Evolutionary conservation across 2,113 vertebrate genomes (phyloP).

Genomic region (Cebus imitator): DNA sequence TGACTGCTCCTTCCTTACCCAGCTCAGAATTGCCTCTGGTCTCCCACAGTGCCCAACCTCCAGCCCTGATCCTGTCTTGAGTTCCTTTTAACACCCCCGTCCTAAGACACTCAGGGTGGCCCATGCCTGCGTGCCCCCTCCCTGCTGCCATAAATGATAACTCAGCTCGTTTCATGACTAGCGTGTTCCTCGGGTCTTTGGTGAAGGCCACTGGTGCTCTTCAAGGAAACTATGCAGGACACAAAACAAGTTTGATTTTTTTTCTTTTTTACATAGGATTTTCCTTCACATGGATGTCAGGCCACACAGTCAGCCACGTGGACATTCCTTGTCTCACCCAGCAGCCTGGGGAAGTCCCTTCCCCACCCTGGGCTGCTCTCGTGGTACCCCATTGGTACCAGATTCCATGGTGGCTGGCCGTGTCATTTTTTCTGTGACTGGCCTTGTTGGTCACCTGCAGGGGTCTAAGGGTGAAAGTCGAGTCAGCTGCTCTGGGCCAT

Average conservation of each 20-base stretch:
- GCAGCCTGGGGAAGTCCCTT: not conserved
- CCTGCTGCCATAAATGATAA: not conserved
- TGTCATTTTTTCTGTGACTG: not conserved
- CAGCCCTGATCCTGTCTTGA: not conserved
- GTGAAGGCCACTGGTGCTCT: not conserved
- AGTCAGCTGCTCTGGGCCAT: not conserved
- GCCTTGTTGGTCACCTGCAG: not conserved
- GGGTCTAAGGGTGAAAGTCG: not conserved
- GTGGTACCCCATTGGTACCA: not conserved
- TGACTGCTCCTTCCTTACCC: not conserved
- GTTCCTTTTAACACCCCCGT: not conserved
- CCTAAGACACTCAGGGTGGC: accelerated
- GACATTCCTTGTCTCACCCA: not conserved
- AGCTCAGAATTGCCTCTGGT: accelerated
- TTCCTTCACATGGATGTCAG: not conserved
- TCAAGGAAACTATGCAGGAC: not conserved
- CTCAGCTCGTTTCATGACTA: not conserved
- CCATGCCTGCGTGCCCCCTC: accelerated
- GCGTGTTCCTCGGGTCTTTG: not conserved
- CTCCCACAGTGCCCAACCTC: not conserved
- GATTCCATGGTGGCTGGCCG: not conserved
- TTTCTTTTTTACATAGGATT: not conserved
- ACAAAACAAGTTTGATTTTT: not conserved
- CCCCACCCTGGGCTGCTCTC: not conserved
- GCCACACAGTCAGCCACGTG: not conserved